Conservation (phyloP, 2,888 invertebrate species). For the Tetragonula carbonaria region DNA sequence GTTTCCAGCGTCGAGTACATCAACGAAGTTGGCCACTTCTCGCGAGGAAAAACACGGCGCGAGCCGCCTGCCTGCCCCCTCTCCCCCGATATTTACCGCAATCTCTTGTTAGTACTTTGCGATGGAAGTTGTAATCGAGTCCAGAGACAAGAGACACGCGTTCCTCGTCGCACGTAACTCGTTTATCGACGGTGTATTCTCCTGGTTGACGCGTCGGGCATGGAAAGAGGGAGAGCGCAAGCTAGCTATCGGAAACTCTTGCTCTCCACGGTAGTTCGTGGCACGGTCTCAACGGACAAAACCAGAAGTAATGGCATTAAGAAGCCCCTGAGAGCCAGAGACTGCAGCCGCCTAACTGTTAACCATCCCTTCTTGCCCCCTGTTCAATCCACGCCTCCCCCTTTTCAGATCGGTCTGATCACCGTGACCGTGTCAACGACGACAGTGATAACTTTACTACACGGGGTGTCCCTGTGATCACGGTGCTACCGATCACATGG, state of each 20-base stretch:
- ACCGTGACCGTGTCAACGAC: slow-evolving; percentile 39
- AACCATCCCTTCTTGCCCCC: slow-evolving; percentile 43
- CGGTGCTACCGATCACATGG: no score
- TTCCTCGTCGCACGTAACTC: slow-evolving; percentile 37
- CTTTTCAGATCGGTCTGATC: slow-evolving; percentile 63
- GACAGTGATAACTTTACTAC: slow-evolving; percentile 59
- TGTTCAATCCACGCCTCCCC: slow-evolving; percentile 67
- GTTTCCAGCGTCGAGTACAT: background rate
- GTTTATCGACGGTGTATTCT: slow-evolving; percentile 41
- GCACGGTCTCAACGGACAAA: slow-evolving; percentile 63
- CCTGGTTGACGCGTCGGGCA: background rate
- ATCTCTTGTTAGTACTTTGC: slow-evolving; percentile 37
- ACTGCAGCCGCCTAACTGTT: slow-evolving; percentile 82
- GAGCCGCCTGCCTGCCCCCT: no score
- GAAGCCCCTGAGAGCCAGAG: slow-evolving; percentile 79
- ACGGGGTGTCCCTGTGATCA: no score
- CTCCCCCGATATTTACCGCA: slow-evolving; percentile 40
- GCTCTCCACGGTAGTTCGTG: slow-evolving; percentile 28
- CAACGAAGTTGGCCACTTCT: background rate
- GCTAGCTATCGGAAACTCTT: slow-evolving; percentile 53
- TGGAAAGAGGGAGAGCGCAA: slow-evolving; percentile 32
- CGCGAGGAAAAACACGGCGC: slow-evolving; percentile 12
- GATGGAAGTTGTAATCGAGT: slow-evolving; percentile 47
- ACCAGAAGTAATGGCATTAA: slow-evolving; percentile 82
- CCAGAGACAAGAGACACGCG: slow-evolving; percentile 48